These are phyloP conservation scores for Rhopalosiphum nymphaeae DNA, from an alignment of 2,888 invertebrate genomes.

Conservation along the genomic window DNA sequence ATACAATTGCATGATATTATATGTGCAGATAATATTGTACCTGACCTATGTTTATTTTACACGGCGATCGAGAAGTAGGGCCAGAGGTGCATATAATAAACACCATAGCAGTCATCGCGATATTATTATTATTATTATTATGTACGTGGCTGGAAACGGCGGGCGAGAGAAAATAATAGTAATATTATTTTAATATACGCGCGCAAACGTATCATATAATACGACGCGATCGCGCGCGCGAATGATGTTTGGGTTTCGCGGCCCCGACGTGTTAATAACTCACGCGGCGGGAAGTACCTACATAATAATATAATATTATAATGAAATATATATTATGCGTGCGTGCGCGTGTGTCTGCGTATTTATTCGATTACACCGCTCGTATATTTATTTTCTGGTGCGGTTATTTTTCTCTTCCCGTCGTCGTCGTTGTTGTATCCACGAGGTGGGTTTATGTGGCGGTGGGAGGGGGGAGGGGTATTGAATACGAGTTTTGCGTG, in stretches of 20 bases:
- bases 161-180: neutral
- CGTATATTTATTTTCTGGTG: constrained; percentile 30
- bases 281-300: constrained; percentile 44
- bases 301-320: neutral
- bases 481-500: neutral
- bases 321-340: neutral
- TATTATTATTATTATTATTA: neutral
- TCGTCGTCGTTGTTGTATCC: neutral
- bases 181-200: neutral
- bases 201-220: neutral
- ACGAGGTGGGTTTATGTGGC: neutral
- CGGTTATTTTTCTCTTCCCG: neutral
- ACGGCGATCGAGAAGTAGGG: neutral
- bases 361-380: constrained; percentile 45
- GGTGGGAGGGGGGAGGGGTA: neutral
- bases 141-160: neutral
- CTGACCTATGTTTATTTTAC: neutral
- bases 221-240: neutral
- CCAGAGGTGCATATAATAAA: neutral
- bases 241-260: constrained; percentile 15
- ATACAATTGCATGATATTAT: neutral
- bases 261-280: constrained; percentile 55
- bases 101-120: neutral
- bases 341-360: constrained; percentile 22
- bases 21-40: neutral